Conservation (phyloP, 2,888 invertebrate species). For the Hesperia comma region DNA sequence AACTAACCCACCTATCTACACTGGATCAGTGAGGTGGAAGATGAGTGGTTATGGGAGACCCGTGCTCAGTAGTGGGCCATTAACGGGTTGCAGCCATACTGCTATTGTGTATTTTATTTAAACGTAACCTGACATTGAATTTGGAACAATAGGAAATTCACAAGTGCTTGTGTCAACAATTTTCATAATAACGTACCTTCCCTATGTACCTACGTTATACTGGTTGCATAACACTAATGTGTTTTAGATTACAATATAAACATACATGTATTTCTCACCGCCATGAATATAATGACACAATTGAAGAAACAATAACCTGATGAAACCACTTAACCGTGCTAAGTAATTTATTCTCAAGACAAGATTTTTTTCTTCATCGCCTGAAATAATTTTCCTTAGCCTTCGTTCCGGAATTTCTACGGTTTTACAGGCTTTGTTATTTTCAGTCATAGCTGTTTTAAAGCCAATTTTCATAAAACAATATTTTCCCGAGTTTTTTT, state of each 20-base stretch:
- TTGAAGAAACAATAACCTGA: conserved; percentile 9
- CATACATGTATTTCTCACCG: conserved; percentile 19
- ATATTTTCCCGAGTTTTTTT: too few relatives aligned
- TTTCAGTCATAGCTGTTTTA: too few relatives aligned
- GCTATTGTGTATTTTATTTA: not conserved
- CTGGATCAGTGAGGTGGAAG: too few relatives aligned
- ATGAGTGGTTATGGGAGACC: too few relatives aligned
- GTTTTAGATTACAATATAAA: conserved; percentile 29
- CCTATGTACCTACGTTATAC: not conserved
- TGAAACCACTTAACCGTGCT: not conserved
- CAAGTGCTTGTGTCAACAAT: not conserved
- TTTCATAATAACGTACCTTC: conserved; percentile 1
- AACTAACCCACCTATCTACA: too few relatives aligned
- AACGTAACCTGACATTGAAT: not conserved
- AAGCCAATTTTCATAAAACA: too few relatives aligned
- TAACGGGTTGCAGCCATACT: too few relatives aligned
- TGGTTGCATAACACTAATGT: conserved; percentile 22
- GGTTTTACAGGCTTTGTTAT: too few relatives aligned
- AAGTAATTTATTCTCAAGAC: conserved; percentile 2
- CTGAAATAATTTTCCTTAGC: too few relatives aligned
- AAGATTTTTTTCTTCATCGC: not conserved
- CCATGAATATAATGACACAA: conserved; percentile 11
- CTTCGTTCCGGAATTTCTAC: too few relatives aligned
- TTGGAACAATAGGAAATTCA: not conserved
- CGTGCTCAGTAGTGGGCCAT: too few relatives aligned